Percentiles rank a stretch among this genome's conserved stretches.
Conservation (phyloP, 2,113 vertebrate genomes). For the Myocastor coypus region DNA sequence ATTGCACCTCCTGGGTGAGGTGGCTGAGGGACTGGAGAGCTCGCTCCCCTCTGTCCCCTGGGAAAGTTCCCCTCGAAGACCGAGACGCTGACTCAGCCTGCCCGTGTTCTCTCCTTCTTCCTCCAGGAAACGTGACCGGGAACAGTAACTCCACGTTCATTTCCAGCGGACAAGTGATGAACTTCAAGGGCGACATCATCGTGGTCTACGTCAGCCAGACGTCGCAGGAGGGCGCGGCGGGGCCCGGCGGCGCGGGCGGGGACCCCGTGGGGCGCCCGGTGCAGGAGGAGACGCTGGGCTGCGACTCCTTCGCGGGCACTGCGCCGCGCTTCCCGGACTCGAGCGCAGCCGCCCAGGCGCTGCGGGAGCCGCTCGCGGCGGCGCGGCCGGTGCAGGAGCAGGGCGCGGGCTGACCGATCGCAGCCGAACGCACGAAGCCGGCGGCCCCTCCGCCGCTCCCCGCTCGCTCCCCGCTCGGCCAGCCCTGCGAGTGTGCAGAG, state of each 20-base stretch:
- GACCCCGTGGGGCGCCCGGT: conserved; percentile 92
- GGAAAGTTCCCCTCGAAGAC: conserved; percentile 6
- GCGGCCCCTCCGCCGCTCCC: neutral
- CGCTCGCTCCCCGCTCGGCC: no score
- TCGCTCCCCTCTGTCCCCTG: neutral
- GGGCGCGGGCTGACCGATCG: conserved; percentile 72
- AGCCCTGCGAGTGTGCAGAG: no score
- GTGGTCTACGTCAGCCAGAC: conserved; percentile 96
- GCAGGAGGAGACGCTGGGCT: conserved; percentile 92
- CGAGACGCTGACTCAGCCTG: conserved; percentile 69
- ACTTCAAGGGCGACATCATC: conserved; percentile 97
- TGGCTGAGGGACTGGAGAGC: neutral
- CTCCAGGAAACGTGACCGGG: conserved; percentile 94
- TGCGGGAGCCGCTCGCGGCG: conserved; percentile 74
- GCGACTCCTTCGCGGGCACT: conserved; percentile 88
- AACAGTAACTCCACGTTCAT: conserved; percentile 98
- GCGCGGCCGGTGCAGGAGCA: conserved; percentile 87
- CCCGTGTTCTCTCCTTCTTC: conserved; percentile 54
- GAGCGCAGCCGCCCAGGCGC: conserved; percentile 73
- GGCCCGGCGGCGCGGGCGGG: conserved; percentile 70
- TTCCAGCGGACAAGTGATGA: conserved; percentile 99
- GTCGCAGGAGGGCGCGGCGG: conserved; percentile 87
- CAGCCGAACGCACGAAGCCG: neutral
- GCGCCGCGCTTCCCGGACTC: conserved; percentile 84
- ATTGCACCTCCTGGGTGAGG: neutral